Evolutionary conservation across 2,797 vertebrate species (phyloP).

Genomic region (Coracias cyanogaster): DNA sequence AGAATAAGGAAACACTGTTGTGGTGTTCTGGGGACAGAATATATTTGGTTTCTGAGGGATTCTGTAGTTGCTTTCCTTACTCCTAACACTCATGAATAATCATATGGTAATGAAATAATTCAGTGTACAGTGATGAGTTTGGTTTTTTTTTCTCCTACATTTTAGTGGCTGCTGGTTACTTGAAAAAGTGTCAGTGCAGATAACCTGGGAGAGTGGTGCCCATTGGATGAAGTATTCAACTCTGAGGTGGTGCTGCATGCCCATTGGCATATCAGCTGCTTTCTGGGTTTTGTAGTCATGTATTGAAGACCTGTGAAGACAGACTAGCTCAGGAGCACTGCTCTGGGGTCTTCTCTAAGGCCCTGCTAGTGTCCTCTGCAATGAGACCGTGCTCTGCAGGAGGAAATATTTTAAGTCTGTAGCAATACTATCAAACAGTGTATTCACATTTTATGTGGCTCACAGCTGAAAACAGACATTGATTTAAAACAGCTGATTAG

Average conservation of each 20-base stretch:
- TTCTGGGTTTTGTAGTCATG: neutral
- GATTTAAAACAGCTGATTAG: constrained; percentile 9
- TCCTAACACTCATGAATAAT: neutral
- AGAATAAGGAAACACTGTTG: neutral
- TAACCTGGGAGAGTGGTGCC: neutral
- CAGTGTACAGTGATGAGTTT: neutral
- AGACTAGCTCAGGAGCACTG: fast-evolving
- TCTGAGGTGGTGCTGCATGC: fast-evolving
- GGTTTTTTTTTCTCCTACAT: neutral
- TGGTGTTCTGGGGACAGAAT: neutral
- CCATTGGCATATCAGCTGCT: neutral
- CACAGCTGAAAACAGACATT: neutral
- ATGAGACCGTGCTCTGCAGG: neutral
- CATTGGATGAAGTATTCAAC: neutral
- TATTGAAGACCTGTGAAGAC: neutral
- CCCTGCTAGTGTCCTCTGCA: neutral
- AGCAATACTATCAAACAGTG: neutral
- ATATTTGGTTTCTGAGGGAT: neutral
- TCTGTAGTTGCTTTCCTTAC: neutral
- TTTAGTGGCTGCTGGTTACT: neutral
- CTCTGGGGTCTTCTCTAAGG: neutral
- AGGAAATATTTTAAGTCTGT: neutral
- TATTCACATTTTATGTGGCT: neutral
- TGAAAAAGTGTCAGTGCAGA: neutral
- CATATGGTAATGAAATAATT: neutral